These are phyloP conservation scores for Polydesmus complanatus DNA, from an alignment of 2,888 invertebrate species.

Conservation along the genomic window DNA sequence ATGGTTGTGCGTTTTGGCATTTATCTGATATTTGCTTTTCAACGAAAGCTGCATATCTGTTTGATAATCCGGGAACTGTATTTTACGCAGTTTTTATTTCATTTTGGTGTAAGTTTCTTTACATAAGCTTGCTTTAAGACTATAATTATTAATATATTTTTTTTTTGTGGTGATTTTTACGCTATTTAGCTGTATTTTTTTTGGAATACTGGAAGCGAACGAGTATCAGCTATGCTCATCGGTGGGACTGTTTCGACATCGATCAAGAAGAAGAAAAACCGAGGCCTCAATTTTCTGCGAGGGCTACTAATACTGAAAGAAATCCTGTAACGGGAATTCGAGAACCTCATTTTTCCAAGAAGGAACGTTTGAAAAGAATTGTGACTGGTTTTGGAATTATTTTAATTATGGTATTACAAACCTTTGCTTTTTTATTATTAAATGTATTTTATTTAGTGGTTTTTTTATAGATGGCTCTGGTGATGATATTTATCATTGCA, in stretches of 20 bases:
- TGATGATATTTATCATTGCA: conserved; percentile 42
- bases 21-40: conserved; percentile 41
- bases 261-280: conserved; percentile 41
- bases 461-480: conserved; percentile 36
- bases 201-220: conserved; percentile 45
- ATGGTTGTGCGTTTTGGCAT: conserved; percentile 41
- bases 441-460: neutral
- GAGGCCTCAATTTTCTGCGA: conserved; percentile 41
- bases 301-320: conserved; percentile 37
- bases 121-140: neutral
- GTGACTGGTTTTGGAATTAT: conserved; percentile 40
- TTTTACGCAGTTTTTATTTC: conserved; percentile 41
- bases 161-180: neutral
- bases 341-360: conserved; percentile 40
- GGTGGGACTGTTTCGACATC: conserved; percentile 43
- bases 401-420: conserved; percentile 37
- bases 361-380: conserved; percentile 36
- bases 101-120: conserved; percentile 37
- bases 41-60: conserved; percentile 38
- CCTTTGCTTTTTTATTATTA: neutral
- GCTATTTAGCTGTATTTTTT: conserved; percentile 39
- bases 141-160: neutral
- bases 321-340: conserved; percentile 42
- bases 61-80: conserved; percentile 44
- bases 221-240: conserved; percentile 40